Base-by-base conservation (phyloP, 2,797 vertebrate species). In the Lacerta viridis region DNA sequence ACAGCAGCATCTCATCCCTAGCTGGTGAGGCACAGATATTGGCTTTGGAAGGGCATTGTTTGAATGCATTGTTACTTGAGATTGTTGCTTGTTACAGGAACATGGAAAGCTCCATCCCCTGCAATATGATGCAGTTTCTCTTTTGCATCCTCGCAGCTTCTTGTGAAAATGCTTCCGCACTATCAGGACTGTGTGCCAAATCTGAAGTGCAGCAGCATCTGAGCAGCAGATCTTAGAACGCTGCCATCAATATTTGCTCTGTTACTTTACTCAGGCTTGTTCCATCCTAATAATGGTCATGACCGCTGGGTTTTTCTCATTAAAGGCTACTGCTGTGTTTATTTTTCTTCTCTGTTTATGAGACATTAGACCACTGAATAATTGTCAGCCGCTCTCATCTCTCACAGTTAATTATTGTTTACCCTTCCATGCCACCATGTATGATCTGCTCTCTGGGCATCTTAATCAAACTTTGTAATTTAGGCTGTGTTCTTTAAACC, bases 401-500 rank as follows among this genome's bases (percentile, higher is more conserved):
- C 46, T 59, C 71, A 84, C 23, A 75, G 72, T 83, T 66, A 80
- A 39, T 90, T 80, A 50, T 39, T 75, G 11, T 68, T 90, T 84
- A 41, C 69, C 76, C 41, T 85, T 39, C 64, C 39, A 80, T 84
- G 84, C 76, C 25, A 80, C 71, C 29, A 27, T 80, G 29, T 84
- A 79, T 79, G 68, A 55, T 43, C 81, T 66, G 25, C 61, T 75
- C 29, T 75, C 23, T 50, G 64, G 29, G 61, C 82, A 75, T 79
- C 41, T 50, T 89, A 80, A 36, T 75, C 61, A 75, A 86, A 66
- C 69, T 84, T 76, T 17, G 36, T 64, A 69, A 89, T 41, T 81
- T 84, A 84, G 20, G 75, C 75, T 43, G 17, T 86, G 27, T 86
- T 77, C 61, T 76, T 89, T 81, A 85, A 86, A 86, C 84, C 43